Conservation (phyloP, 2,797 vertebrate species). For the Australoheros facetus region DNA sequence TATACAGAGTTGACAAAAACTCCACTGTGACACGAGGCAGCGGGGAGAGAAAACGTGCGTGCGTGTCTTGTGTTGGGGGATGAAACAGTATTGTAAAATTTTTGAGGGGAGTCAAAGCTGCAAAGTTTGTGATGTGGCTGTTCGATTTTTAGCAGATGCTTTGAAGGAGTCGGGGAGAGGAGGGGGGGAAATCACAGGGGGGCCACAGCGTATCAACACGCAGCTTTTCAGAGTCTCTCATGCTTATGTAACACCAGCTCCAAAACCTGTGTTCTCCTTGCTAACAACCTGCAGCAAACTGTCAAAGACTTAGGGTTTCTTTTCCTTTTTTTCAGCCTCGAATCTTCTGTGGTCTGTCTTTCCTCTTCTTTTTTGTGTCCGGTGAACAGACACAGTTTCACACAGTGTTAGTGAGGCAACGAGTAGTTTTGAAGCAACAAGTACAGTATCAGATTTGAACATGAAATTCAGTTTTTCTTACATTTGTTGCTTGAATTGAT, state of each 20-base stretch:
- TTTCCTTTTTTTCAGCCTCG: neutral
- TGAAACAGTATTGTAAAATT: conserved; percentile 27
- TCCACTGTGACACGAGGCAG: neutral
- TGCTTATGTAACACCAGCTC: conserved; percentile 65
- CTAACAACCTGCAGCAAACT: conserved; percentile 52
- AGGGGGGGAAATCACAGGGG: conserved; percentile 51
- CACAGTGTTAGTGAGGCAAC: neutral
- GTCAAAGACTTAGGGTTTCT: conserved; percentile 2
- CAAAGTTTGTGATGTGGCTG: conserved; percentile 42
- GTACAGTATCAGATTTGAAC: neutral
- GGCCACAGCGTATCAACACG: conserved; percentile 54
- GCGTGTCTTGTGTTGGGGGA: conserved; percentile 2
- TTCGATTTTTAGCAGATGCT: conserved; percentile 57
- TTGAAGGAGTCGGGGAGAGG: conserved; percentile 50
- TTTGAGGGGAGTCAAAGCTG: conserved; percentile 37
- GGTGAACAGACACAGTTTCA: conserved; percentile 14
- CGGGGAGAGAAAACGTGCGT: conserved; percentile 9
- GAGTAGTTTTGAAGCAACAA: neutral
- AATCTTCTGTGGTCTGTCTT: conserved; percentile 5
- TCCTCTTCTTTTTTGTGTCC: conserved; percentile 9
- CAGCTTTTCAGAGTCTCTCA: conserved; percentile 58
- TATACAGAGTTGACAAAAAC: conserved; percentile 29
- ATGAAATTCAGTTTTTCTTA: neutral
- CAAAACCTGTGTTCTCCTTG: conserved; percentile 53
- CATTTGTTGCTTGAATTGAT: neutral